phyloP scores from a whole-genome alignment of 2,888 invertebrate genomes.

The Diarsia brunnea region DNA sequence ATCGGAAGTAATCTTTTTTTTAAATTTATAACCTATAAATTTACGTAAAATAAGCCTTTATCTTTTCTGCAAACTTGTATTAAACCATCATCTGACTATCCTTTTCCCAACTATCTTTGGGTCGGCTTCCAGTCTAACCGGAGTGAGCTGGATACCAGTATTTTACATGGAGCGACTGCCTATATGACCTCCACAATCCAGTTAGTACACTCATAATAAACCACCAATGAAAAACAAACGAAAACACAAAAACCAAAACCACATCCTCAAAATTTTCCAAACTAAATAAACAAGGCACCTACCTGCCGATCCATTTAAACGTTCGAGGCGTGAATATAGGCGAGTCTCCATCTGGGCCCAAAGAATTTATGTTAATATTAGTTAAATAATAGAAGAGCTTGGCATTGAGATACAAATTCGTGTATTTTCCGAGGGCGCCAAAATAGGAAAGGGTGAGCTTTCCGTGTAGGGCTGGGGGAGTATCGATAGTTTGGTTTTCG shows the following conservation, averaged over 20 bases:
- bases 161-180: no score
- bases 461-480: constrained; percentile 57
- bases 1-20: not conserved
- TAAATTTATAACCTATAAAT: no score
- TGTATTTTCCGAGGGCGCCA: constrained; percentile 68
- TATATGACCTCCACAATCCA: no score
- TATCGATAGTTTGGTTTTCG: constrained; percentile 58
- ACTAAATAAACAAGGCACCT: constrained; percentile 28
- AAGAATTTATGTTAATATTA: constrained; percentile 77
- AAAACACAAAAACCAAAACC: constrained; percentile 9
- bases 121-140: no score
- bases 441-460: constrained; percentile 73
- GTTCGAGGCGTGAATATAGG: constrained; percentile 58
- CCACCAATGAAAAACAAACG: no score
- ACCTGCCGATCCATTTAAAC: constrained; percentile 44
- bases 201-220: no score
- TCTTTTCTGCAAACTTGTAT: no score
- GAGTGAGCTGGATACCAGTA: no score
- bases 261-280: constrained; percentile 4
- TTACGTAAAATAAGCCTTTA: no score
- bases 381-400: constrained; percentile 78
- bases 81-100: no score
- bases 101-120: no score
- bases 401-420: constrained; percentile 80
- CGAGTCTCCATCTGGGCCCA: constrained; percentile 66